phyloP scores from a whole-genome alignment of 1,140 invertebrate genomes.

The Condylostylus longicornis region DNA sequence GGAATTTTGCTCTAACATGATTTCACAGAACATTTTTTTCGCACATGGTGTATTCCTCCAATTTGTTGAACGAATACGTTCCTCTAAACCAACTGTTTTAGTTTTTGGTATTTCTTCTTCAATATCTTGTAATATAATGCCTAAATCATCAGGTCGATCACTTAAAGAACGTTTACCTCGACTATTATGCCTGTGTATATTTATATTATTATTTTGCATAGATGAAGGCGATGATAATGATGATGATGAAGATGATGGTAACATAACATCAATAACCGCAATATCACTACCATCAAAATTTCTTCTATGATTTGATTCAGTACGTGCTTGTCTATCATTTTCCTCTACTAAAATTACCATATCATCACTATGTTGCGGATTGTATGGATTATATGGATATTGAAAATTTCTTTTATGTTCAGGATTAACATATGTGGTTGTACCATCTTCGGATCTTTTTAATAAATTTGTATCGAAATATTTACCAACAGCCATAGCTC shows the following conservation, averaged over 20 bases:
- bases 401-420: slow-evolving; percentile 41
- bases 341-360: not conserved
- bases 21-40: slow-evolving; percentile 58
- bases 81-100: slow-evolving; percentile 13
- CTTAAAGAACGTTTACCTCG: too few relatives aligned
- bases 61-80: slow-evolving; percentile 34
- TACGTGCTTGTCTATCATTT: not conserved
- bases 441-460: slow-evolving; percentile 33
- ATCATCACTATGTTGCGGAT: not conserved
- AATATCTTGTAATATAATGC: slow-evolving; percentile 10
- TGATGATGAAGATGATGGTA: too few relatives aligned
- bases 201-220: too few relatives aligned
- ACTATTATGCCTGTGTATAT: too few relatives aligned
- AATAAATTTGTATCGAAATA: slow-evolving; percentile 50
- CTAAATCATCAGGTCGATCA: slow-evolving; percentile 1
- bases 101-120: slow-evolving; percentile 10
- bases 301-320: too few relatives aligned
- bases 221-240: too few relatives aligned
- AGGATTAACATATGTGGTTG: slow-evolving; percentile 35
- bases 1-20: slow-evolving; percentile 45
- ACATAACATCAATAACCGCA: too few relatives aligned
- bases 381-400: too few relatives aligned
- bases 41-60: slow-evolving; percentile 60
- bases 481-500: slow-evolving; percentile 58
- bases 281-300: too few relatives aligned